These are phyloP conservation scores for Dendropsophus ebraccatus DNA, from an alignment of 2,113 vertebrate genomes.

Conservation along the genomic window DNA sequence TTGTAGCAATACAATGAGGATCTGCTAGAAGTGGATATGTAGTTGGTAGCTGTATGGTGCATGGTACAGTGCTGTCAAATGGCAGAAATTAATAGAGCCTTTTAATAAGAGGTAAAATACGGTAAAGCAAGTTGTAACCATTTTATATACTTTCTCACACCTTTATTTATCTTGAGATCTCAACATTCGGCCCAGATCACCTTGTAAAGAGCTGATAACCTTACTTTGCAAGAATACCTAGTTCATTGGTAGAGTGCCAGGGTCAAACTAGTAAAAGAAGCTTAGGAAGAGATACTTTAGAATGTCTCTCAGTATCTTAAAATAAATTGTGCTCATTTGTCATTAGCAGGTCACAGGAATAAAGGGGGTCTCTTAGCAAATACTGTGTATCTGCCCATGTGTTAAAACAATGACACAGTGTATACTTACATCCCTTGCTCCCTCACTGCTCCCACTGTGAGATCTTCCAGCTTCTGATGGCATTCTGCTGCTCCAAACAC, in stretches of 20 bases:
- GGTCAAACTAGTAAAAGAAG: neutral
- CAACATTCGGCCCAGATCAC: neutral
- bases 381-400: no score
- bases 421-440: no score
- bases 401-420: no score
- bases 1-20: no score
- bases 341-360: neutral
- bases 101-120: neutral
- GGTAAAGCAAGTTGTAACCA: neutral
- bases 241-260: neutral
- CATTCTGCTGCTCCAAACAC: no score
- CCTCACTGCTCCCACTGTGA: no score
- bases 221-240: neutral
- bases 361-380: no score
- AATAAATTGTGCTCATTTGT: neutral
- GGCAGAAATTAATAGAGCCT: neutral
- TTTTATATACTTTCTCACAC: conserved; percentile 1
- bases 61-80: neutral
- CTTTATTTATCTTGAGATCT: conserved; percentile 1
- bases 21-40: neutral
- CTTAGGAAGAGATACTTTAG: neutral
- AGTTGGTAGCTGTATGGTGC: neutral
- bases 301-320: neutral
- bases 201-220: neutral
- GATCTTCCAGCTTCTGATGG: no score